Evolutionary conservation across 2,888 invertebrate genomes (phyloP), one percentile per base, ranked within the genome.

Genomic region (Melinaea menophilus): DNA sequence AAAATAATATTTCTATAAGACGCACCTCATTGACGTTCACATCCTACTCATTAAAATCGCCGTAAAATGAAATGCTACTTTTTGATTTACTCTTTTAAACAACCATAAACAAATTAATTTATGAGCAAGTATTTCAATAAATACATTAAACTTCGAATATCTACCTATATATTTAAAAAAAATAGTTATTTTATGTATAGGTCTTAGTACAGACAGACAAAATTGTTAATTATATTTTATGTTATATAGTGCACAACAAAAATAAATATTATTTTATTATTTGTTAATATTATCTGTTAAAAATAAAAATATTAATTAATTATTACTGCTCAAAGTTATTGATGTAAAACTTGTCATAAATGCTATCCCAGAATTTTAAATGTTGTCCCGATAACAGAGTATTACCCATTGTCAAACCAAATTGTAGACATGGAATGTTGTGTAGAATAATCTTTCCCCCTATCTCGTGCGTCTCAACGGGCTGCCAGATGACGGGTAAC

Each of bases 401-500:
- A 56, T 77, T 79, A 22, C 51, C 69, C 74, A 85, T 77, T 0
- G 58, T 69, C 5, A 55, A 71, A 13, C 73, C 72, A 22, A 85
- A 78, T 7, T 74, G 64, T 1, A 88, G 70, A 9, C 79, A 75
- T 0, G 75, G 72, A 2, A 79, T 73, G 0, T 74, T 74, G 5
- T 71, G 70, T 5, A 84, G 72, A 11, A 78, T 73, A 0, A 73
- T 60, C n/a, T 68, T 70, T 2, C 64, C 68, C 1, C 74, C 67
- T 1, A 58, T 64, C 2, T 71, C 64, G 2, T 68, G 68, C 0
- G 70, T 68, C 0, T 71, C 64, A 2, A 75, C 67, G 0, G 88
- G 83, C 67, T 80, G 79, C 90, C 89, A 90, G 55, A 89, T 77
- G 0, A 81, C 71, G 0, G 87, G 85, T 22, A 86, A 74, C 22